Evolutionary conservation across 2,113 vertebrate species (phyloP).

Genomic region (Lontra canadensis): DNA sequence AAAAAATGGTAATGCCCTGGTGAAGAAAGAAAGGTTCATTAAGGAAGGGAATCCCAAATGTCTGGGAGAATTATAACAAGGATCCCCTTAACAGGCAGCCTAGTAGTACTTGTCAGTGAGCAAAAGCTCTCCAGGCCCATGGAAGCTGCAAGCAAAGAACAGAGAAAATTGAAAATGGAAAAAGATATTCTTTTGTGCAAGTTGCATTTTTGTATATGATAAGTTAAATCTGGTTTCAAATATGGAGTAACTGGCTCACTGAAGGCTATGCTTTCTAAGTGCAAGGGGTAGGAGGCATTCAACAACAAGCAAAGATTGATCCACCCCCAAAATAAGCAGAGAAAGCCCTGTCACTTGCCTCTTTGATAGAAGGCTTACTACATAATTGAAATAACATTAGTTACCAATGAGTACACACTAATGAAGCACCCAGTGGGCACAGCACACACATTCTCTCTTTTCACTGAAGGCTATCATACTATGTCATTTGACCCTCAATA

Average conservation of each 20-base stretch:
- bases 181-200: not conserved
- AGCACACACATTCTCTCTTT: not conserved
- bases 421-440: not conserved
- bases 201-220: not conserved
- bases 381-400: not conserved
- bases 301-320: not conserved
- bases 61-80: not conserved
- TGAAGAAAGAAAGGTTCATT: not conserved
- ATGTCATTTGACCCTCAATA: slow-evolving; percentile 27
- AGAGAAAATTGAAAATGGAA: not conserved
- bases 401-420: not conserved
- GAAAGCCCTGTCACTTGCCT: not conserved
- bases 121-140: not conserved
- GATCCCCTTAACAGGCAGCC: not conserved
- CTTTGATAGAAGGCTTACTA: not conserved
- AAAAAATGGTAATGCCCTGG: not conserved
- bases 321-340: not conserved
- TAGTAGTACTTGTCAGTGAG: not conserved
- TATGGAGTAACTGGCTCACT: not conserved
- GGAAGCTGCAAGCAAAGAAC: not conserved
- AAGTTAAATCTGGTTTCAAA: not conserved
- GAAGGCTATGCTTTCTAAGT: not conserved
- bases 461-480: not conserved
- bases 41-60: not conserved
- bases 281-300: not conserved